Base-by-base conservation (phyloP, 2,888 invertebrate genomes). In the Tachina fera region DNA sequence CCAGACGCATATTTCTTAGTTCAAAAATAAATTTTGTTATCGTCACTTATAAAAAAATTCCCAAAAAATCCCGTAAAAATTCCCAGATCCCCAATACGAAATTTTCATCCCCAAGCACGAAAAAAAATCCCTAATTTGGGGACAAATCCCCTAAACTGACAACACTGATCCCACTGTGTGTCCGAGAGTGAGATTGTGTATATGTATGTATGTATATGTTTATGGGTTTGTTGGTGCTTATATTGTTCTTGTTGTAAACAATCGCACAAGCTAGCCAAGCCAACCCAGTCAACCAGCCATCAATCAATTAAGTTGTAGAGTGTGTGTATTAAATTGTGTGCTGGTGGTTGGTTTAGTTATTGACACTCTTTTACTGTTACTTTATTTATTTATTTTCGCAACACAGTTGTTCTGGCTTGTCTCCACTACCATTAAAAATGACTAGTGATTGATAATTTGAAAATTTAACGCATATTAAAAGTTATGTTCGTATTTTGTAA, bases 301-400 rank as follows among this genome's bases (percentile, higher is more conserved):
- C 85, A 82, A 85, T 85, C 85, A 82, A 85, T 82, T 85, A 82
- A 75, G 70, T 60, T 82, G 78, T 82, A 71, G 79, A 79, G 82
- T 79, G 61, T 82, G 75, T 79, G 53, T 78, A 81, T 82, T 81
- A 77, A 63, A 63, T 63, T 76, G 68, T 70, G 56, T 75, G 13
- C 31, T 58, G 31, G 22, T 58, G 31, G 22, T 61, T 41, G 51
- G 65, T 76, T 58, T 75, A 80, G 79, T 84, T 80, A 80, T 80
- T 84, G 80, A 78, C 80, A 76, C 80, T 76, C 49, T 61, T 45
- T 41, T 75, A 43, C 51, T n/a, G 16, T 63, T 43, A 19, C 45
- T 19, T 63, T 60, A 19, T 53, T 31, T 56, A 49, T 14, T 31
- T 67, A 61, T 45, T 68, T 58, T 19, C 60, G 39, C 49, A 56